phyloP scores from a whole-genome alignment of 2,888 invertebrate genomes.

The Dryadula phaetusa region DNA sequence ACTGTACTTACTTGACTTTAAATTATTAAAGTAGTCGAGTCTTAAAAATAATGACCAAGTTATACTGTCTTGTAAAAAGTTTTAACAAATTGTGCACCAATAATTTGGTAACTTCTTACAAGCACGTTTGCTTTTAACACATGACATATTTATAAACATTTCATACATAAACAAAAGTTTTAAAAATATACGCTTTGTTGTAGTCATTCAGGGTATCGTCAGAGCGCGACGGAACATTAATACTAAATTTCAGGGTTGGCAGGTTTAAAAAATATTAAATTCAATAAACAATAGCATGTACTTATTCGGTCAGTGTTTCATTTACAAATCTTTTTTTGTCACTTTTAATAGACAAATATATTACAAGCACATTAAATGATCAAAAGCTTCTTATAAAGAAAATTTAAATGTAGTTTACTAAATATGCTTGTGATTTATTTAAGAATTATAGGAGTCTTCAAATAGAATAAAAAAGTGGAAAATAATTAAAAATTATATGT shows the following conservation, averaged over 20 bases:
- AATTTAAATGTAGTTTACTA: too few species aligned
- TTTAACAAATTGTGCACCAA: background rate
- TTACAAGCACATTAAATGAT: background rate
- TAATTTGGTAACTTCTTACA: background rate
- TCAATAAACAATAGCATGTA: conserved; percentile 46
- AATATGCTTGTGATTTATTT: too few species aligned
- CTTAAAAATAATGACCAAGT: conserved; percentile 9
- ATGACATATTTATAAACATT: too few species aligned
- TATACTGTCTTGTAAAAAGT: background rate
- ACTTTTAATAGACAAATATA: background rate
- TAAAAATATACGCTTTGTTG: background rate
- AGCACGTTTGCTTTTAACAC: background rate
- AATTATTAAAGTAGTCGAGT: background rate
- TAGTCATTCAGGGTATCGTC: conserved; percentile 10
- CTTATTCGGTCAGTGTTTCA: conserved; percentile 35
- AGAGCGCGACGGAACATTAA: conserved; percentile 15
- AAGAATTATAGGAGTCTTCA: too few species aligned
- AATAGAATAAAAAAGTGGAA: background rate
- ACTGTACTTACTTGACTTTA: background rate
- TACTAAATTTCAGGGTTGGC: conserved; percentile 49
- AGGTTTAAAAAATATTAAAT: conserved; percentile 46
- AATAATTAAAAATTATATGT: background rate
- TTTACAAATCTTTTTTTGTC: conserved; percentile 7
- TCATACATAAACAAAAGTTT: background rate
- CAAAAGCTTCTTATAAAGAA: too few species aligned